These are phyloP conservation scores for Lates calcarifer DNA, from an alignment of 2,113 vertebrate genomes.

Conservation along the genomic window DNA sequence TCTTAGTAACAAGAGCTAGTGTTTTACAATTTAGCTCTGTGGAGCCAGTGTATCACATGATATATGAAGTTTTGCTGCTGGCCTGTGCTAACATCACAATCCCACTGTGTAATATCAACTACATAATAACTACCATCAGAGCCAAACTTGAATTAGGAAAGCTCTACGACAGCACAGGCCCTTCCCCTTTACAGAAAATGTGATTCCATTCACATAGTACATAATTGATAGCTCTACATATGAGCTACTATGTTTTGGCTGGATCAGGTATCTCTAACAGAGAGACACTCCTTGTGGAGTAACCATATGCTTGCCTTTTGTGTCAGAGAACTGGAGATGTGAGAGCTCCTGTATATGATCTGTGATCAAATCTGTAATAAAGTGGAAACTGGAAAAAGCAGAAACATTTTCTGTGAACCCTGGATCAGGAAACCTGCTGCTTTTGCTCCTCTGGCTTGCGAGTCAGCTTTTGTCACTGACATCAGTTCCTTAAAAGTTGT, in stretches of 20 bases:
- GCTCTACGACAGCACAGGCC: fast-evolving
- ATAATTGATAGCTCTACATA: conserved; percentile 56
- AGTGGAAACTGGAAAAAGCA: conserved; percentile 16
- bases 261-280: conserved; percentile 44
- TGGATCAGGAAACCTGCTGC: conserved; percentile 3
- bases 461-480: background rate
- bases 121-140: background rate
- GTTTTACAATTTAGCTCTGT: conserved; percentile 2
- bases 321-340: conserved; percentile 53
- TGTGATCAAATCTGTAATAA: conserved; percentile 52
- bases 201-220: conserved; percentile 20
- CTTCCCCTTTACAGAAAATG: conserved; percentile 21
- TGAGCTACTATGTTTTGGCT: conserved; percentile 46
- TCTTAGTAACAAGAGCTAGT: conserved; percentile 1
- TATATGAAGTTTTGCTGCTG: background rate
- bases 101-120: background rate
- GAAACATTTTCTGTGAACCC: conserved; percentile 21
- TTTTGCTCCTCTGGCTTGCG: background rate
- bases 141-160: background rate
- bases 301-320: conserved; percentile 54
- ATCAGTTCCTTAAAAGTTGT: background rate
- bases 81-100: background rate
- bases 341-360: conserved; percentile 43
- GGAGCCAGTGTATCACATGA: conserved; percentile 7
- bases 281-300: conserved; percentile 29